A percentile compares a stretch with the other conserved stretches of the same genome.
These are phyloP conservation scores for Chirona hameri DNA, from an alignment of 2,888 invertebrate genomes.

Conservation along the genomic window DNA sequence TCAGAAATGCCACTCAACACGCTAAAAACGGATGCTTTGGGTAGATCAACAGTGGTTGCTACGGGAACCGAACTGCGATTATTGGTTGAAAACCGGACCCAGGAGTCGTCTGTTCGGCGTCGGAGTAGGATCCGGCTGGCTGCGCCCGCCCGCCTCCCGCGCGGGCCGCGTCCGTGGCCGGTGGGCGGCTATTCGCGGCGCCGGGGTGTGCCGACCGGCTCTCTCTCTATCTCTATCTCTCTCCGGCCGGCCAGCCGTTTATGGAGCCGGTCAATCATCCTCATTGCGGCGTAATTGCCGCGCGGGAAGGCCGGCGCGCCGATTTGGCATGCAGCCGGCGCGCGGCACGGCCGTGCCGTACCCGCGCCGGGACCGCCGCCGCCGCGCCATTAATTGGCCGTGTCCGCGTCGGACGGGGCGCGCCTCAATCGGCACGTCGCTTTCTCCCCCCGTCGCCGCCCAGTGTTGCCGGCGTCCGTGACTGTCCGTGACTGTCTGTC, in stretches of 20 bases:
- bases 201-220: background rate
- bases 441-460: background rate
- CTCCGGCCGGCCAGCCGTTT: background rate
- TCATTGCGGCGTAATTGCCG: background rate
- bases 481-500: too few relatives aligned
- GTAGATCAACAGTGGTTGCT: too few relatives aligned
- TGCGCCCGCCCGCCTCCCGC: too few relatives aligned
- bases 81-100: too few relatives aligned
- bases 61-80: too few relatives aligned
- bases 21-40: too few relatives aligned
- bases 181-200: background rate
- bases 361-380: background rate
- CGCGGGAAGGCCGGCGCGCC: background rate
- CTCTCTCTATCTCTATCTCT: too few relatives aligned
- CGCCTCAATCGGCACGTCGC: background rate
- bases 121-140: too few relatives aligned
- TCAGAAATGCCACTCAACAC: too few relatives aligned
- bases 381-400: background rate
- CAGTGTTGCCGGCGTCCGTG: background rate
- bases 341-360: background rate
- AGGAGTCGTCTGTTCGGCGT: too few relatives aligned
- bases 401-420: background rate
- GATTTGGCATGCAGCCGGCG: background rate
- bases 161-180: background rate
- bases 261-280: background rate